Evolutionary conservation across 2,888 invertebrate genomes (phyloP), one percentile per base, ranked within the genome.

Genomic region (Pomacea canaliculata): DNA sequence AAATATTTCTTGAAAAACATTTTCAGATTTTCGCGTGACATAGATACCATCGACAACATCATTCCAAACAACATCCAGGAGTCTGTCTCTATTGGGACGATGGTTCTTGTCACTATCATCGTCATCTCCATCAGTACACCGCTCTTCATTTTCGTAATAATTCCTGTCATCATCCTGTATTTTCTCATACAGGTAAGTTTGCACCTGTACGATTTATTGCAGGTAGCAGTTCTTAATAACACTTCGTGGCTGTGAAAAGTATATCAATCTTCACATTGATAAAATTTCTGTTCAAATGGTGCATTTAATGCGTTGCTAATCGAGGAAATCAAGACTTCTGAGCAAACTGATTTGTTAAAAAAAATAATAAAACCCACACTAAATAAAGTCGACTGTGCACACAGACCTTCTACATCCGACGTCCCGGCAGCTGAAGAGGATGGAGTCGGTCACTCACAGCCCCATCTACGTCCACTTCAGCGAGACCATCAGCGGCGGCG

Each of bases 401-500:
- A 1, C 37, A 37, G 37, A 37, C 1, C 37, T 37, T 37, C 5
- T 37, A 37, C 37, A 37, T 37, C 89, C 89, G 0, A 88, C 90
- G 1, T 87, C 90, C 0, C 81, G 90, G 9, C 89, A 89, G 74
- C 82, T 91, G 83, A 88, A 90, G 78, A 80, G 91, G 19, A 85
- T 90, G 8, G 91, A 91, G 80, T 89, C 90, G 1, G 87, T 88
- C 18, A 86, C 87, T 1, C 80, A 89, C 7, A 90, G 90, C 0
- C 90, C 90, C 2, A 89, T 91, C 68, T 91, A 88, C 81, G 86
- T 86, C 66, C 89, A 90, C 82, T 90, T 91, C 81, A 87, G 88
- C 76, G 91, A 91, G 82, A 89, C 89, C 13, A 84, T 91, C n/a
- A 95, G 96, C 1, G 90, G 90, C 0, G 85, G 87, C 8, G 80